phyloP scores from a whole-genome alignment of 2,888 invertebrate genomes.

The Eupithecia pulchellata region DNA sequence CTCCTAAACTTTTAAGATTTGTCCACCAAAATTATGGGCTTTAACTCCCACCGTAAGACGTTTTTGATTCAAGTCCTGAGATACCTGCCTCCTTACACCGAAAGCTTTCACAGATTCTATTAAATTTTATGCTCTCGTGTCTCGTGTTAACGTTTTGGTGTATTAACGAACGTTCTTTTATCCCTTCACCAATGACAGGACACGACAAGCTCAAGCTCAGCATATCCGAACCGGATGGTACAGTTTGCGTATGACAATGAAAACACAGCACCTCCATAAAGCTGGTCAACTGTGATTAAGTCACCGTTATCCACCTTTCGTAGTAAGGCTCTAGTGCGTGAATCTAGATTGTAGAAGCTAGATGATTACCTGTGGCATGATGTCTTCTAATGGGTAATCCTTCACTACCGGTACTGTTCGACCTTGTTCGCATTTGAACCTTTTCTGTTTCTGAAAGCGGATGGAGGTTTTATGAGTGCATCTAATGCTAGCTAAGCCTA shows the following conservation, averaged over 20 bases:
- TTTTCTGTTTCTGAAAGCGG: constrained; percentile 78
- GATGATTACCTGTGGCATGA: constrained; percentile 81
- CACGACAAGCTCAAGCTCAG: constrained; percentile 43
- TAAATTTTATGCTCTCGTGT: neutral
- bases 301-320: constrained; percentile 39
- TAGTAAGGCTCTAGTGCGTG: constrained; percentile 42
- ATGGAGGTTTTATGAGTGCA: constrained; percentile 43
- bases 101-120: constrained; percentile 1
- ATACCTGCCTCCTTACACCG: neutral
- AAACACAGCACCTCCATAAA: constrained; percentile 46
- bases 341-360: constrained; percentile 36
- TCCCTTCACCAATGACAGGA: constrained; percentile 41
- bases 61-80: neutral
- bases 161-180: neutral
- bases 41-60: constrained; percentile 3
- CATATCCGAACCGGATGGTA: constrained; percentile 32
- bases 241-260: constrained; percentile 50
- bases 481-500: constrained; percentile 43
- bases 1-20: neutral
- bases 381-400: constrained; percentile 85
- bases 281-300: constrained; percentile 37
- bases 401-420: constrained; percentile 85
- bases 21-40: neutral
- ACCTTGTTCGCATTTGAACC: constrained; percentile 85
- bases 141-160: constrained; percentile 1